Conservation (phyloP, 1,140 invertebrate genomes). For the Cydia strobilella region DNA sequence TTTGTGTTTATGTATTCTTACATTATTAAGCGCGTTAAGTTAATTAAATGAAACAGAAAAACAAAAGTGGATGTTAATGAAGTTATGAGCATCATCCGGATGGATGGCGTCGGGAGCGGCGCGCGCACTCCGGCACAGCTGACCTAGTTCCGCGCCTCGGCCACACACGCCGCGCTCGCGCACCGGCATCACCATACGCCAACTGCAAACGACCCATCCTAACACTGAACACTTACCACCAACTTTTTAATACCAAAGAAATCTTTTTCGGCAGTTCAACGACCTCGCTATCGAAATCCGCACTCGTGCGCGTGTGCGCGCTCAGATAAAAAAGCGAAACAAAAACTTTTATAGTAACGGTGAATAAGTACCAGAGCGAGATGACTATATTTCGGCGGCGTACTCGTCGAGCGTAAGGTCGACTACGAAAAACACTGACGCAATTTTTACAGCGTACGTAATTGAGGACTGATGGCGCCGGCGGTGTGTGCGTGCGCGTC, state of each 20-base stretch:
- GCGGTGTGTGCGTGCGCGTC: slow-evolving; percentile 76
- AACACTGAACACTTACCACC: slow-evolving; percentile 65
- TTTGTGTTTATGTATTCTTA: too few relatives aligned
- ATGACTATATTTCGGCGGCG: slow-evolving; percentile 76
- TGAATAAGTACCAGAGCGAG: slow-evolving; percentile 74
- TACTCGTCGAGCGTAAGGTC: slow-evolving; percentile 68
- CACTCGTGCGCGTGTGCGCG: slow-evolving; percentile 73
- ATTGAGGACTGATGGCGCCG: slow-evolving; percentile 66
- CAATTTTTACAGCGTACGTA: slow-evolving; percentile 79
- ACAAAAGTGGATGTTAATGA: slow-evolving; percentile 23
- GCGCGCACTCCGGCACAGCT: slow-evolving; percentile 66
- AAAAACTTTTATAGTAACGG: slow-evolving; percentile 65
- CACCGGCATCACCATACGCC: slow-evolving; percentile 46
- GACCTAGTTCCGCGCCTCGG: slow-evolving; percentile 67
- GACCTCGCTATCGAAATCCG: slow-evolving; percentile 78
- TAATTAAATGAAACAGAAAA: slow-evolving; percentile 7
- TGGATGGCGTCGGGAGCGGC: slow-evolving; percentile 21
- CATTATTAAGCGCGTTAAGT: slow-evolving; percentile 3
- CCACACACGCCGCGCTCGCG: slow-evolving; percentile 59
- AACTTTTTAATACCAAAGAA: slow-evolving; percentile 60
- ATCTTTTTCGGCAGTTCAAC: slow-evolving; percentile 74
- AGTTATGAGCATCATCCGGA: slow-evolving; percentile 26
- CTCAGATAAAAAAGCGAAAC: slow-evolving; percentile 75
- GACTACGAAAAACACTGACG: slow-evolving; percentile 77
- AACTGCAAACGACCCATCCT: slow-evolving; percentile 57